Evolutionary conservation across 2,113 vertebrate species (phyloP).

Genomic region (Syngnathus typhle): DNA sequence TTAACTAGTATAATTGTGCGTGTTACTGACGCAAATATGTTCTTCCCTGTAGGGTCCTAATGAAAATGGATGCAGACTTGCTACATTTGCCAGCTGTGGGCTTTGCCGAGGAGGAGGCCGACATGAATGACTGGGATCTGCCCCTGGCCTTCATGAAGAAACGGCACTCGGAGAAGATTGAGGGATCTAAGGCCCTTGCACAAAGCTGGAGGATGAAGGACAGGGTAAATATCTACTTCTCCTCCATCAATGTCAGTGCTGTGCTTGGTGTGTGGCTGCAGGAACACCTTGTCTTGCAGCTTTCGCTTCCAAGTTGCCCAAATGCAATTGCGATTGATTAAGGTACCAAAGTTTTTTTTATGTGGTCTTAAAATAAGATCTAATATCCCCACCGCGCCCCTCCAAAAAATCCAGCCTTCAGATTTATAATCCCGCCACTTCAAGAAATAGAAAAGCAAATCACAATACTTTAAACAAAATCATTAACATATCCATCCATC

Average conservation of each 20-base stretch:
- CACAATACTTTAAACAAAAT: too few species aligned
- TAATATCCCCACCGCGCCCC: too few species aligned
- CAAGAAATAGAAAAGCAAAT: too few species aligned
- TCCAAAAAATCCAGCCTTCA: too few species aligned
- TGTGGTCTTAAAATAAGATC: too few species aligned
- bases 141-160: conserved; percentile 95
- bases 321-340: too few species aligned
- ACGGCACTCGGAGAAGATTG: conserved; percentile 96
- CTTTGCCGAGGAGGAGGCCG: conserved; percentile 83
- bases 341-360: too few species aligned
- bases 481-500: too few species aligned
- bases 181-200: conserved; percentile 92
- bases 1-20: not conserved
- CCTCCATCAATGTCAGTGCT: not conserved
- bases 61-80: conserved; percentile 77
- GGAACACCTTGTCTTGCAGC: not conserved
- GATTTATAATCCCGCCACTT: too few species aligned
- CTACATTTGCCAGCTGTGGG: conserved; percentile 82
- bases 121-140: conserved; percentile 88
- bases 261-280: not conserved
- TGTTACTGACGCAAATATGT: conserved; percentile 5
- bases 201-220: conserved; percentile 99
- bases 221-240: conserved; percentile 73
- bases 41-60: conserved; percentile 51
- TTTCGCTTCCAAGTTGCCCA: not conserved